Evolutionary conservation across 2,888 invertebrate genomes (phyloP), one percentile per base, ranked within the genome.

Genomic region (Drosophila anomalipes): DNA sequence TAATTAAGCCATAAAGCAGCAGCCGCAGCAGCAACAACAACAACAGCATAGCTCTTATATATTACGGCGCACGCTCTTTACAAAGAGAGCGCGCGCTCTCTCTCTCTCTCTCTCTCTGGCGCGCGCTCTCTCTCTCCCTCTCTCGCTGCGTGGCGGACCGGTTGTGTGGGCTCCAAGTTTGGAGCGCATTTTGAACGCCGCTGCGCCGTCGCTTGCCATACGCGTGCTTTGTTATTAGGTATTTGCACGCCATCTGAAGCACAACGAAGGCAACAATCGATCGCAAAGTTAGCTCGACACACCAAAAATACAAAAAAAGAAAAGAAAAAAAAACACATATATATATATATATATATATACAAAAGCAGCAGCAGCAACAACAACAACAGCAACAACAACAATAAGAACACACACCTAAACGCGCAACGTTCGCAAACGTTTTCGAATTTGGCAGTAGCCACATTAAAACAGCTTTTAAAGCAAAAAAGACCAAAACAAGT

Each of bases 211-310:
- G 89, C 73, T 86, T 82, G 81, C 80, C 87, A 90, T 86, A 90
- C 87, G 83, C 83, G 86, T 82, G 83, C 81, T 83, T 87, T 89
- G 89, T 91, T 93, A 92, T 91, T 93, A 91, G 90, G 88, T 91
- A 92, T 90, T 92, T 92, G 91, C 91, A 91, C 92, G 92, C 93
- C 93, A 92, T 92, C 92, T 93, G 91, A 91, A 92, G 91, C 92
- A 91, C 93, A 92, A 90, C 92, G 87, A 84, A 87, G 85, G 82
- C 82, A 85, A 85, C 84, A 74, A 88, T 88, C 84, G 84, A 85
- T 90, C 84, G 84, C 90, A 88, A 90, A 79, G 79, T 79, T 79
- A 82, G 82, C 82, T 79, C 79, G 79, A 82, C 74, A 74, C 76
- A 59, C 67, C 79, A 81, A 81, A 81, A 73, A 79, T 59, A 68